Evolutionary conservation across 2,888 invertebrate species (phyloP).

Genomic region (Portevinia maculata): DNA sequence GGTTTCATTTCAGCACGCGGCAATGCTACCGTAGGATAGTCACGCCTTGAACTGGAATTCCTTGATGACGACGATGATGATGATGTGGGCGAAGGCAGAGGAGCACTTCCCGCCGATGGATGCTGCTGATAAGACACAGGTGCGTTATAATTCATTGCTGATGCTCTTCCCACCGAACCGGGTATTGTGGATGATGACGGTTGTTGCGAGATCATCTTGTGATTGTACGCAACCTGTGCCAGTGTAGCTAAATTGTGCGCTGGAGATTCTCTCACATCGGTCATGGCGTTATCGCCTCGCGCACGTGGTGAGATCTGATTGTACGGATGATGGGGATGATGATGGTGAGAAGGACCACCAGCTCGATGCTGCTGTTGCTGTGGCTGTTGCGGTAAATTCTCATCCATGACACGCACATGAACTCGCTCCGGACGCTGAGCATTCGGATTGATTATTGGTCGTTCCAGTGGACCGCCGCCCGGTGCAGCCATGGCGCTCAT

Average conservation of each 20-base stretch:
- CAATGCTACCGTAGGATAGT: constrained; percentile 83
- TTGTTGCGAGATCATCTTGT: constrained; percentile 77
- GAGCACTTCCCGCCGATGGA: constrained; percentile 28
- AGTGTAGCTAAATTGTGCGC: constrained; percentile 80
- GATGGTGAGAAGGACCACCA: constrained; percentile 27
- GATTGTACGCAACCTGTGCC: constrained; percentile 82
- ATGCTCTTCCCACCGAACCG: constrained; percentile 43
- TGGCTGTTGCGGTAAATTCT: constrained; percentile 61
- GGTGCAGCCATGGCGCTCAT: constrained; percentile 87
- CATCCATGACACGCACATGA: constrained; percentile 83
- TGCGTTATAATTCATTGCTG: constrained; percentile 45
- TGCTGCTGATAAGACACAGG: constrained; percentile 49
- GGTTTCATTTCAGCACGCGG: constrained; percentile 89
- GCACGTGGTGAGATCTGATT: constrained; percentile 63
- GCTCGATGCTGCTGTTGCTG: constrained; percentile 64
- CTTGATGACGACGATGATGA: constrained; percentile 70
- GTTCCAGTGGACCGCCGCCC: constrained; percentile 75
- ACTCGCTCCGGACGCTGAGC: constrained; percentile 86
- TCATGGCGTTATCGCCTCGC: constrained; percentile 43
- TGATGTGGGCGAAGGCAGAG: constrained; percentile 61
- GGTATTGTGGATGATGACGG: constrained; percentile 37
- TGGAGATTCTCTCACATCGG: constrained; percentile 58
- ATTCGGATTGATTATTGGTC: constrained; percentile 84
- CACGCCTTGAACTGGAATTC: constrained; percentile 73
- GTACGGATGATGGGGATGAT: constrained; percentile 56